A percentile compares a stretch with the other conserved stretches of the same genome.
These are phyloP conservation scores for Drosophila punjabiensis DNA, from an alignment of 1,140 invertebrate genomes.

Conservation along the genomic window DNA sequence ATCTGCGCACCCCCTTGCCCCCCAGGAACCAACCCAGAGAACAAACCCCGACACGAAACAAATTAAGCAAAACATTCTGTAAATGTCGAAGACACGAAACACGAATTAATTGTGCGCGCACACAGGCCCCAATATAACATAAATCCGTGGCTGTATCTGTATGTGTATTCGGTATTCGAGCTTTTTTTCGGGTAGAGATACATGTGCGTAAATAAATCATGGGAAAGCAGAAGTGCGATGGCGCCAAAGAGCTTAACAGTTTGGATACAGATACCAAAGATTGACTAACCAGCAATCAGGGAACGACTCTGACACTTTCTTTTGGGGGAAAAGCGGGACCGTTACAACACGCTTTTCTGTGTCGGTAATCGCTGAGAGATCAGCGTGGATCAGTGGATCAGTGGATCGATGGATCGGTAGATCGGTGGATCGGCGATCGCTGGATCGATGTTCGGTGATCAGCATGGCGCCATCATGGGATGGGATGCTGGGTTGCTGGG, in stretches of 20 bases:
- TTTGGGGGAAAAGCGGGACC: conserved; percentile 47
- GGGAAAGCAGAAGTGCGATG: conserved; percentile 56
- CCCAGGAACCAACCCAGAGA: neutral
- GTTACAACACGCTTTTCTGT: conserved; percentile 63
- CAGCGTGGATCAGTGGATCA: conserved; percentile 31
- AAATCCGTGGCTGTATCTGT: conserved; percentile 16
- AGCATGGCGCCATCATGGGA: conserved; percentile 65
- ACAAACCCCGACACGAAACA: conserved; percentile 56
- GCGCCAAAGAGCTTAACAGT: conserved; percentile 72
- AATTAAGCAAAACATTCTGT: conserved; percentile 84
- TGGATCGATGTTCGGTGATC: conserved; percentile 59
- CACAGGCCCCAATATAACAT: conserved; percentile 30
- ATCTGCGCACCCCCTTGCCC: conserved; percentile 9
- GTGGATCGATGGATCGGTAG: conserved; percentile 35
- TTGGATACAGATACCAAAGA: conserved; percentile 33
- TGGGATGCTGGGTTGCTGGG: conserved; percentile 13
- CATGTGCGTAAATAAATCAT: conserved; percentile 77
- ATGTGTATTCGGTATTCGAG: conserved; percentile 13
- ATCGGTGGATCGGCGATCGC: conserved; percentile 29
- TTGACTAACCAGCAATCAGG: conserved; percentile 45
- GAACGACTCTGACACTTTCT: conserved; percentile 69
- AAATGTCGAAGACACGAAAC: conserved; percentile 73
- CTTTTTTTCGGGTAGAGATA: conserved; percentile 43
- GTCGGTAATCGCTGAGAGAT: conserved; percentile 53
- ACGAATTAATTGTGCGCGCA: conserved; percentile 70